These are phyloP conservation scores for Falco naumanni DNA, from an alignment of 2,797 vertebrate genomes.

Conservation along the genomic window DNA sequence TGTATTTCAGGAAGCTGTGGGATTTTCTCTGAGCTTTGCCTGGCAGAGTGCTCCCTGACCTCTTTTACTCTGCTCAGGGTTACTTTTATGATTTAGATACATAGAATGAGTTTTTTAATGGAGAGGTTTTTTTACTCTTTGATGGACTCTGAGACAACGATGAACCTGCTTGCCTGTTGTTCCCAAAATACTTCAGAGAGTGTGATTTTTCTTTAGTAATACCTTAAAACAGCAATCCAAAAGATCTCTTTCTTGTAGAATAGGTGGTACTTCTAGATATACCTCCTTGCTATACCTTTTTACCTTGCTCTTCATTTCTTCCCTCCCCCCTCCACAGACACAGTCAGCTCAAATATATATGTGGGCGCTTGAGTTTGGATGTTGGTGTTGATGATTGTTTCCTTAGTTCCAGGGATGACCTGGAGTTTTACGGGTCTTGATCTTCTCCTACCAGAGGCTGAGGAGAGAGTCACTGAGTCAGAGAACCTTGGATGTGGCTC, in stretches of 20 bases:
- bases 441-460: neutral
- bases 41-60: neutral
- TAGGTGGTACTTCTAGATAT: neutral
- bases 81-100: neutral
- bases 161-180: neutral
- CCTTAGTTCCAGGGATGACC: neutral
- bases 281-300: neutral
- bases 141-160: neutral
- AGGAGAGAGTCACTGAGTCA: neutral
- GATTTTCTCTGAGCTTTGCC: neutral
- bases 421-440: neutral
- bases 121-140: neutral
- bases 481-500: neutral
- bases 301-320: neutral
- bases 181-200: neutral
- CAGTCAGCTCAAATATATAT: neutral
- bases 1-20: neutral
- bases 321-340: rapidly evolving
- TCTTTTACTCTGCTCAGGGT: neutral
- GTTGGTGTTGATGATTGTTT: neutral
- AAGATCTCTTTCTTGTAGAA: neutral
- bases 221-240: neutral
- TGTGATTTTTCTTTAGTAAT: neutral
- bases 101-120: neutral
- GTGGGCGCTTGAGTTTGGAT: neutral